Base-by-base conservation (phyloP, 2,113 vertebrate genomes). In the Romanogobio albipinnatus region DNA sequence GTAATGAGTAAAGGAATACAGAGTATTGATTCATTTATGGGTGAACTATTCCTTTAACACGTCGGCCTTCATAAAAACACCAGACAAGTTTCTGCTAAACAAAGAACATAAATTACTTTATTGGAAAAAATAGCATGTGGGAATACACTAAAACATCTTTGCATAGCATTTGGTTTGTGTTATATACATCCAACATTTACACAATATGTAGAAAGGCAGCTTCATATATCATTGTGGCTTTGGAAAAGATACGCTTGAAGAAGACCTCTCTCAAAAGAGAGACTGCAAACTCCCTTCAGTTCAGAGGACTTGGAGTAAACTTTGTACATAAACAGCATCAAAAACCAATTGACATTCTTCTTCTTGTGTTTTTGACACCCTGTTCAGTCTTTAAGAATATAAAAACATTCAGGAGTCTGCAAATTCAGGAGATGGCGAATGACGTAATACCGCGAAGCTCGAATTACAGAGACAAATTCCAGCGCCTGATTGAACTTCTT, bases 31-130 rank as follows among this genome's bases (percentile, higher is more conserved):
- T 56, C 0, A 19, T 22, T 19, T 68, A 36, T 19, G 29, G 29
- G 7, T 17, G 7, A 66, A 33, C 14, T 43, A 0, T 43, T n/a
- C 19, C 13, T 26, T 83, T 71, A 86, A 19, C 86, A 73, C 51
- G 43, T 26, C 56, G 45, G 22, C 47, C 24, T 84, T 29, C 58
- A 78, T 13, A 36, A 33, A 51, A 47, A 73, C 33, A 88, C 62
- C 29, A 85, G 26, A 68, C 61, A 14, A 59, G 56, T 79, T 68
- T 84, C 81, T 84, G 70, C 84, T 86, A 85, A 84, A 66, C 89
- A 88, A 88, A 62, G 43, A 45, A 86, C 86, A 90, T 90, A 90
- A 88, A 91, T 94, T 94, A 94, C 93, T 94, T 93, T 64, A 85
- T 88, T 79, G 85, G 81, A 75, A 56, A 81, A 81, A 84, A 84